Percentiles rank a stretch among this genome's conserved stretches.
Conservation (phyloP, 2,888 invertebrate genomes). For the Heliconius hortense region DNA sequence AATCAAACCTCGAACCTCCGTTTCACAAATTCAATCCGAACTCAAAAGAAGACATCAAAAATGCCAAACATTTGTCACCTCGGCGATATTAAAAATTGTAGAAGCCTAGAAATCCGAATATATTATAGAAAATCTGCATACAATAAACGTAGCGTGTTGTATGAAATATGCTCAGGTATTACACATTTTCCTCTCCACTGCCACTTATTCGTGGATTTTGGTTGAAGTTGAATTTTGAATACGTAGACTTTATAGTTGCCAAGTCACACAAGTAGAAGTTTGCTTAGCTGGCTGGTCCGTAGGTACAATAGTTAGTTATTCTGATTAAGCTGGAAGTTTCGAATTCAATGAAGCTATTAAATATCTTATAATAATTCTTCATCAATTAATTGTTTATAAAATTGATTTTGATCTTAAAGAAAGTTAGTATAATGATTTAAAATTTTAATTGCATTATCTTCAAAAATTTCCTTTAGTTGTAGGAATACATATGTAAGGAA, state of each 20-base stretch:
- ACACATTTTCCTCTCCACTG: slow-evolving; percentile 26
- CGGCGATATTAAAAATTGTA: slow-evolving; percentile 5
- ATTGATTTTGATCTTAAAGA: no score
- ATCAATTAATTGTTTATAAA: no score
- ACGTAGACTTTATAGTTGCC: slow-evolving; percentile 1
- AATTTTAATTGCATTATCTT: no score
- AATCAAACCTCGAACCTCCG: not conserved
- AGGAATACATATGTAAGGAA: not conserved
- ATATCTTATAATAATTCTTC: no score
- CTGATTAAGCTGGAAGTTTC: not conserved
- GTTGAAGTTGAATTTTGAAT: slow-evolving; percentile 9
- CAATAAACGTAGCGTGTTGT: slow-evolving; percentile 15
- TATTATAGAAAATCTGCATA: slow-evolving; percentile 18
- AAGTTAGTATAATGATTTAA: no score
- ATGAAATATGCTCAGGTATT: slow-evolving; percentile 23
- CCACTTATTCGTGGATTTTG: slow-evolving; percentile 29
- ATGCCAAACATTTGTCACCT: not conserved
- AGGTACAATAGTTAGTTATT: not conserved
- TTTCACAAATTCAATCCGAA: not conserved
- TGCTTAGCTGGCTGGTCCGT: not conserved
- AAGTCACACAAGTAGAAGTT: slow-evolving; percentile 6
- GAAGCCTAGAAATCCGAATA: slow-evolving; percentile 4
- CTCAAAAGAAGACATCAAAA: not conserved
- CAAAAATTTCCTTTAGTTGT: no score
- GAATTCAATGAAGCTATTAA: not conserved